Conservation (phyloP, 2,113 vertebrate species). For the Recurvirostra avosetta region DNA sequence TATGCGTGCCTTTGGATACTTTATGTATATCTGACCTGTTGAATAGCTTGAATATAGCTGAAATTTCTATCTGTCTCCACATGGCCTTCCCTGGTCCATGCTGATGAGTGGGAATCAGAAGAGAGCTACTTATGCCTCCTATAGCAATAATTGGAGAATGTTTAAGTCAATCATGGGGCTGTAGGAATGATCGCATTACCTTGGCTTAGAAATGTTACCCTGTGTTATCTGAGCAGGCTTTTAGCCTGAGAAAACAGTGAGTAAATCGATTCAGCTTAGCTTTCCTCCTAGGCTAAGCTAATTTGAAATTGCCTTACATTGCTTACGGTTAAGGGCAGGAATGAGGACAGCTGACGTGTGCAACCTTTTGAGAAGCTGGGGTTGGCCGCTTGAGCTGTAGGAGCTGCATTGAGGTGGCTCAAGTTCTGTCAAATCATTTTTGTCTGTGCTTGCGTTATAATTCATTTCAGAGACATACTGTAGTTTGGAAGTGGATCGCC, state of each 20-base stretch:
- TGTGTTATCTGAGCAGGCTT: background rate
- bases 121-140: background rate
- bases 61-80: background rate
- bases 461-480: background rate
- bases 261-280: background rate
- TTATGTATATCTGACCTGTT: background rate
- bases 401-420: background rate
- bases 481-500: background rate
- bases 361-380: background rate
- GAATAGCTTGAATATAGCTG: background rate
- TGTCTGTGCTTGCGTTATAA: background rate
- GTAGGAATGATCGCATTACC: background rate
- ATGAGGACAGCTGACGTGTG: background rate
- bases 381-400: accelerated
- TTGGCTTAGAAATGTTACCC: background rate
- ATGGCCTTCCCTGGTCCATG: background rate
- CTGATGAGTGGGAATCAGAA: background rate
- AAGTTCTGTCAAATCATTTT: background rate
- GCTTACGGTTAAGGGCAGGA: background rate
- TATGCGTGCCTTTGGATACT: background rate
- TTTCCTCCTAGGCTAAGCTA: background rate
- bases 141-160: background rate
- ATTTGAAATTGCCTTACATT: background rate
- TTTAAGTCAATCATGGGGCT: background rate
- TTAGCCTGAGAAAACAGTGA: background rate